A percentile compares a stretch with the other conserved stretches of the same genome.
Conservation (phyloP, 2,888 invertebrate species). For the Stegana nigrithorax region DNA sequence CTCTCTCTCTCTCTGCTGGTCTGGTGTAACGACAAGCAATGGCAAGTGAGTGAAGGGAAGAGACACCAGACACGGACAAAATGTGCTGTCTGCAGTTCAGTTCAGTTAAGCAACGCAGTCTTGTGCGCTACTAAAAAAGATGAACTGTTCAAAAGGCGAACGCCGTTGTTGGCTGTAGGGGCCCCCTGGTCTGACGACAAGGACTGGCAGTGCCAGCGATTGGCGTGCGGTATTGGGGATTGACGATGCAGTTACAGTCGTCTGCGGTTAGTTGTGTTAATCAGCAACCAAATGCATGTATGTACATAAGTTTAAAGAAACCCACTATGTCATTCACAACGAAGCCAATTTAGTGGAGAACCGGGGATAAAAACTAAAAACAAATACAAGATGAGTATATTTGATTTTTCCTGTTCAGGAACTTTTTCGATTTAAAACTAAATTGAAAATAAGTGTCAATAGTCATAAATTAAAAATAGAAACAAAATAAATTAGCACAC, state of each 20-base stretch:
- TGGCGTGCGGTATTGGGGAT: too few relatives aligned
- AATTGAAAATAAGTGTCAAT: too few relatives aligned
- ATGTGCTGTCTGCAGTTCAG: background rate
- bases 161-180: background rate
- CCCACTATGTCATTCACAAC: background rate
- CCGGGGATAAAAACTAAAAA: background rate
- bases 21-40: too few relatives aligned
- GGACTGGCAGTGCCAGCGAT: background rate
- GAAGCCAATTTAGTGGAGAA: too few relatives aligned
- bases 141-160: slow-evolving; percentile 4
- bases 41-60: too few relatives aligned
- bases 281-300: background rate
- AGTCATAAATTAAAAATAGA: too few relatives aligned
- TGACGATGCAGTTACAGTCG: background rate
- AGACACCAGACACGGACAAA: too few relatives aligned
- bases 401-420: background rate
- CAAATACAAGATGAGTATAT: background rate
- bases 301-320: background rate
- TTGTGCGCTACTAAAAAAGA: too few relatives aligned
- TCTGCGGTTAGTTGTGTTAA: slow-evolving; percentile 13
- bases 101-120: too few relatives aligned
- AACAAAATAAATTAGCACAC: too few relatives aligned
- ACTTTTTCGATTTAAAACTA: background rate
- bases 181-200: background rate
- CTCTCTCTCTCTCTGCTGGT: background rate